phyloP scores from a whole-genome alignment of 2,888 invertebrate genomes.

The Gymnocheta viridis region DNA sequence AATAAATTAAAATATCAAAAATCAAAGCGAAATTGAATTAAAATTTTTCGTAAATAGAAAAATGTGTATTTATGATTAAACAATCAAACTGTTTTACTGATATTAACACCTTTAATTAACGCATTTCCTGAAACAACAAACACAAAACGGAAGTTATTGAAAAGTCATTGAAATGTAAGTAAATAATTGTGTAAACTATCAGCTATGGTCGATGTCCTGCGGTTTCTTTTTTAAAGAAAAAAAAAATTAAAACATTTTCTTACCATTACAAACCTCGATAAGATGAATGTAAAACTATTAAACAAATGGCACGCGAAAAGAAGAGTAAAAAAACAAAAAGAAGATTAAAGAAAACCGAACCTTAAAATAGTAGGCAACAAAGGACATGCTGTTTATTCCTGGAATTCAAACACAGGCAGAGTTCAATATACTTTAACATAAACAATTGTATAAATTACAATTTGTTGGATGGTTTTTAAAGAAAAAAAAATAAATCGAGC shows the following conservation, averaged over 20 bases:
- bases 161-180: slow-evolving; percentile 49
- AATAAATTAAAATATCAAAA: slow-evolving; percentile 13
- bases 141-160: slow-evolving; percentile 59
- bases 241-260: slow-evolving; percentile 4
- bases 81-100: neutral
- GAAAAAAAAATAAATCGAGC: slow-evolving; percentile 50
- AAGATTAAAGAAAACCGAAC: slow-evolving; percentile 1
- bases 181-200: slow-evolving; percentile 50
- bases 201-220: slow-evolving; percentile 60
- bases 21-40: neutral
- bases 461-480: slow-evolving; percentile 10
- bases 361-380: neutral
- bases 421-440: slow-evolving; percentile 42
- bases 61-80: slow-evolving; percentile 7
- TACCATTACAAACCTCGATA: slow-evolving; percentile 17
- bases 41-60: slow-evolving; percentile 10
- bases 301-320: slow-evolving; percentile 53
- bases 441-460: slow-evolving; percentile 24
- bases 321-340: neutral
- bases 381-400: slow-evolving; percentile 37
- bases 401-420: slow-evolving; percentile 12
- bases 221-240: slow-evolving; percentile 49
- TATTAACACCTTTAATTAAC: slow-evolving; percentile 67
- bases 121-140: slow-evolving; percentile 30
- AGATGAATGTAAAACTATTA: slow-evolving; percentile 36